phyloP scores from a whole-genome alignment of 2,113 vertebrate species.

The Papio anubis region DNA sequence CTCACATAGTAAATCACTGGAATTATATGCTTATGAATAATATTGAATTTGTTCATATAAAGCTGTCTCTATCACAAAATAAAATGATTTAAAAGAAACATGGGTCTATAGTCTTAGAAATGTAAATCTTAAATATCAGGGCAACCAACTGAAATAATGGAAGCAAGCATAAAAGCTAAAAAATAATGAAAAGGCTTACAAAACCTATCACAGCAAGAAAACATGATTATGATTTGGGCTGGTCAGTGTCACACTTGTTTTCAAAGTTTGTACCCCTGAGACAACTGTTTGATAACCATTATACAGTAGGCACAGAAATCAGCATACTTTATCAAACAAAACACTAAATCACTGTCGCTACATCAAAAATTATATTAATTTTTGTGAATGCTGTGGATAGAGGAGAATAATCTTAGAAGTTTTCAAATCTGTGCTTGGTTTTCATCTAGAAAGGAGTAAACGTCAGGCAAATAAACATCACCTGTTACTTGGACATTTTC shows the following conservation, averaged over 20 bases:
- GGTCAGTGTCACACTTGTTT: constrained; percentile 82
- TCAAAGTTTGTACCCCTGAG: constrained; percentile 87
- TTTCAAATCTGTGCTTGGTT: constrained; percentile 75
- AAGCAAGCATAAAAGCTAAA: background rate
- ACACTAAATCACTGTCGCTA: constrained; percentile 66
- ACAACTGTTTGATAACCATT: constrained; percentile 80
- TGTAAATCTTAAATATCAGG: background rate
- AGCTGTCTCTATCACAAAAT: constrained; percentile 35
- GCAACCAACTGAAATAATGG: background rate
- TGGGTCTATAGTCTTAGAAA: background rate
- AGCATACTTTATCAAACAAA: constrained; percentile 74
- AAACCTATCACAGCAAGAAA: constrained; percentile 43
- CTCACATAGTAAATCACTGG: constrained; percentile 44
- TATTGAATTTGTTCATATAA: background rate
- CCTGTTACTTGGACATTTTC: background rate
- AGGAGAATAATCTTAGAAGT: constrained; percentile 26
- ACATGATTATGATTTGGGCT: constrained; percentile 73
- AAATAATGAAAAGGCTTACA: constrained; percentile 41
- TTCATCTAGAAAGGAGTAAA: constrained; percentile 50
- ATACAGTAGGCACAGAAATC: constrained; percentile 84
- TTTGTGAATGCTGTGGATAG: constrained; percentile 30
- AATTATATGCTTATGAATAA: constrained; percentile 32
- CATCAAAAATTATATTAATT: constrained; percentile 62
- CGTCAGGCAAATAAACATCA: background rate
- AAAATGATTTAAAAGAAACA: background rate